phyloP scores from a whole-genome alignment of 2,797 vertebrate genomes.

The Parauchenoglanis punctatus region DNA sequence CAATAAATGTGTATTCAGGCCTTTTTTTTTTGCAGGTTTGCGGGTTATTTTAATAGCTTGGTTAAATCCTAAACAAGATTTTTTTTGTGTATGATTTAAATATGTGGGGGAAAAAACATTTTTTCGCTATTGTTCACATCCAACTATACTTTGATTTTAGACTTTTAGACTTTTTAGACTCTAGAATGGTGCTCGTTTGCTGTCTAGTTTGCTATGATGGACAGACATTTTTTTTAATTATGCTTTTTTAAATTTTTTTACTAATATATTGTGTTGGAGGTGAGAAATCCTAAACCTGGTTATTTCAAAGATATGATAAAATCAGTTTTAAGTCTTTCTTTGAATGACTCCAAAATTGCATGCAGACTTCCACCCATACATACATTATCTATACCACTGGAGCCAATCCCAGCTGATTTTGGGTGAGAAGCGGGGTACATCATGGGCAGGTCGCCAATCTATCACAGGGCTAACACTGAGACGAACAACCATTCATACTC shows the following conservation, averaged over 20 bases:
- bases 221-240: too few species aligned
- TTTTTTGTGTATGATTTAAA: background rate
- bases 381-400: too few species aligned
- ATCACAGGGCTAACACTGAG: too few species aligned
- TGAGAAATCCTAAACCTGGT: background rate
- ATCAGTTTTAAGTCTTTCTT: background rate
- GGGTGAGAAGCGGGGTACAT: too few species aligned
- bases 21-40: background rate
- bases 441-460: too few species aligned
- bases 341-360: conserved; percentile 3
- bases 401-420: too few species aligned
- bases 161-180: background rate
- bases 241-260: background rate
- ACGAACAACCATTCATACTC: too few species aligned
- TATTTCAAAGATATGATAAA: conserved; percentile 4
- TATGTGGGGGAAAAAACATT: background rate
- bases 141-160: background rate
- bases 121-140: background rate
- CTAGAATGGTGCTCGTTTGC: too few species aligned
- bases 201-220: too few species aligned
- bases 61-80: too few species aligned
- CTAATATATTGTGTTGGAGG: background rate
- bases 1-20: background rate
- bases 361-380: background rate
- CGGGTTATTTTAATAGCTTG: background rate